A percentile compares a stretch with the other conserved stretches of the same genome.
phyloP scores from a whole-genome alignment of 2,888 invertebrate species.

The Ophion ellenae region DNA sequence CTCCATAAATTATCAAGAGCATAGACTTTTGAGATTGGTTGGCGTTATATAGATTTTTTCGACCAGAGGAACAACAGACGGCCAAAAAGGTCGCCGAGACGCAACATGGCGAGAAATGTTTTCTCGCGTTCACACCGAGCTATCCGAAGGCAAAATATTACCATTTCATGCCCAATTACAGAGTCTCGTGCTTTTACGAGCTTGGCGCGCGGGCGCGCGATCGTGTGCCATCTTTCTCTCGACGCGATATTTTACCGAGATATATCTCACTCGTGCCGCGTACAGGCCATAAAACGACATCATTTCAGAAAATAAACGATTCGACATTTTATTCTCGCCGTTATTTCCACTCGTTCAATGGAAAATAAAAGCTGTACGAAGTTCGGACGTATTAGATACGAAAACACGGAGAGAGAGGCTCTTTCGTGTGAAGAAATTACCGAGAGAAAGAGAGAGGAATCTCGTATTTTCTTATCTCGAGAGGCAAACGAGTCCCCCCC shows the following conservation, averaged over 20 bases:
- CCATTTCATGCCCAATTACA: conserved; percentile 81
- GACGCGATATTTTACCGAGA: neutral
- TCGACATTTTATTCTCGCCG: neutral
- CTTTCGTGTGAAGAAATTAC: conserved; percentile 17
- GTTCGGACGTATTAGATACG: neutral
- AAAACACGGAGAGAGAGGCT: neutral
- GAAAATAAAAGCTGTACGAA: neutral
- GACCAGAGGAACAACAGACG: too few relatives aligned
- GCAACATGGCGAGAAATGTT: neutral
- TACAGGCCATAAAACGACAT: conserved; percentile 17
- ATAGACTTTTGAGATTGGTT: neutral
- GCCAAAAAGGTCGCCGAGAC: too few relatives aligned
- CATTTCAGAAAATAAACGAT: neutral
- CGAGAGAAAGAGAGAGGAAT: neutral
- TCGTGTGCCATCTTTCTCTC: conserved; percentile 22
- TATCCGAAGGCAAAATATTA: conserved; percentile 72
- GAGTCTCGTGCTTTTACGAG: conserved; percentile 70
- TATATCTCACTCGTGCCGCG: neutral
- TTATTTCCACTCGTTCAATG: neutral
- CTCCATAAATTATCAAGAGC: neutral
- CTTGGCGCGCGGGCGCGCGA: conserved; percentile 34
- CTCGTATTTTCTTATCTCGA: neutral
- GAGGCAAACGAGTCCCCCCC: conserved; percentile 20
- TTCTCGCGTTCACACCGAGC: neutral
- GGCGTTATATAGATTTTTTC: too few relatives aligned